A percentile compares a stretch with the other conserved stretches of the same genome.
Conservation (phyloP, 2,888 invertebrate genomes). For the Pristionchus japonicus region DNA sequence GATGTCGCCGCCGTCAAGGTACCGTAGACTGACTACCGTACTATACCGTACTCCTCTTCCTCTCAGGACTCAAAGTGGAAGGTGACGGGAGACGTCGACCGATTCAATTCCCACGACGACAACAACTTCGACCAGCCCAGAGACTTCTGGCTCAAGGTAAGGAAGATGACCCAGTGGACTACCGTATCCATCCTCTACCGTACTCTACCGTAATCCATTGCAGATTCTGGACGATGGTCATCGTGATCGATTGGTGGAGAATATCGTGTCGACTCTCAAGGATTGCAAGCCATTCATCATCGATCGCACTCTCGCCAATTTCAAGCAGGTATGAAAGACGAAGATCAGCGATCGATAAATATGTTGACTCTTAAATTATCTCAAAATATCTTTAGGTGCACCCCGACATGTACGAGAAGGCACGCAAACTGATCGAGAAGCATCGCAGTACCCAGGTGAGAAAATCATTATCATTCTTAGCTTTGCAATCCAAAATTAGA, state of each 20-base stretch:
- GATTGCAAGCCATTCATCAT: constrained; percentile 90
- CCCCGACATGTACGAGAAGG: constrained; percentile 32
- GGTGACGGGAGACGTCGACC: constrained; percentile 85
- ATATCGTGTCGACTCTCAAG: constrained; percentile 86
- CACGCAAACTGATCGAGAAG: constrained; percentile 17
- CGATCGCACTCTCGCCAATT: constrained; percentile 87
- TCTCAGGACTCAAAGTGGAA: constrained; percentile 78
- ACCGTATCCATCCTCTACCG: not conserved
- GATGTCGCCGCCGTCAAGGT: constrained; percentile 76
- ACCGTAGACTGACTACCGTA: constrained; percentile 1
- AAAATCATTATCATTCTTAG: not conserved
- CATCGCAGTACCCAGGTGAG: not conserved
- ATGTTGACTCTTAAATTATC: too few species aligned
- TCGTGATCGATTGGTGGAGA: constrained; percentile 83
- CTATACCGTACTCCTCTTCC: not conserved
- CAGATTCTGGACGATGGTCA: constrained; percentile 83
- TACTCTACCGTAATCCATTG: constrained; percentile 1
- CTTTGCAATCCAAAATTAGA: too few species aligned
- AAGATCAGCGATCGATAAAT: too few species aligned
- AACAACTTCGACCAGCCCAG: constrained; percentile 91
- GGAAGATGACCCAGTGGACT: constrained; percentile 17
- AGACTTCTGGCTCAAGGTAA: constrained; percentile 85
- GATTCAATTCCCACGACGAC: constrained; percentile 85
- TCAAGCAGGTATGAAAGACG: constrained; percentile 83
- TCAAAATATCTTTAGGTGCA: not conserved